phyloP scores from a whole-genome alignment of 2,888 invertebrate genomes.

The Baccha elongata region DNA sequence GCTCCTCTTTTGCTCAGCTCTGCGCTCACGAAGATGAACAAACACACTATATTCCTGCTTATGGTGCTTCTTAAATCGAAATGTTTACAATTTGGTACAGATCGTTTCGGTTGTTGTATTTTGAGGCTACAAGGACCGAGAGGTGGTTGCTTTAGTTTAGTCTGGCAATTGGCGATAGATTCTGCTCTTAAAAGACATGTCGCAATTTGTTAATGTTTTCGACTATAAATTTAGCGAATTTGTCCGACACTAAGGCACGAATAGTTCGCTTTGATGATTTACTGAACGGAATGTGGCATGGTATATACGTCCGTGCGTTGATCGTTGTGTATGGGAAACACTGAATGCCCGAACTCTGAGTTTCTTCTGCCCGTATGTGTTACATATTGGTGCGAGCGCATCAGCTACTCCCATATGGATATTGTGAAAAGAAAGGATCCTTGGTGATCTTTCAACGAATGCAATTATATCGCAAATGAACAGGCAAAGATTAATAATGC shows the following conservation, averaged over 20 bases:
- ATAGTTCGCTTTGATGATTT: constrained; percentile 74
- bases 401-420: constrained; percentile 10
- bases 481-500: constrained; percentile 71
- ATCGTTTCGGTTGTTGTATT: constrained; percentile 31
- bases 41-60: constrained; percentile 15
- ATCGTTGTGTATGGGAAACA: constrained; percentile 11
- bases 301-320: constrained; percentile 27
- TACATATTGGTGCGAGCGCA: neutral
- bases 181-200: constrained; percentile 73
- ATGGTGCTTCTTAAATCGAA: constrained; percentile 44
- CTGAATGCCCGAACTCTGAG: neutral
- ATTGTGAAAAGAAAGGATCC: constrained; percentile 37
- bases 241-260: constrained; percentile 72
- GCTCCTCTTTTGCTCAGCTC: neutral
- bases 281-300: constrained; percentile 67
- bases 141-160: constrained; percentile 32
- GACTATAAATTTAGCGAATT: constrained; percentile 73
- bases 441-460: constrained; percentile 71
- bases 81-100: constrained; percentile 54
- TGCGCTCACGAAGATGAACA: constrained; percentile 39
- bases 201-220: constrained; percentile 75
- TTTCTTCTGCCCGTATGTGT: neutral
- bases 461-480: constrained; percentile 72
- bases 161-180: constrained; percentile 67
- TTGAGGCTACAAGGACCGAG: constrained; percentile 33